phyloP scores from a whole-genome alignment of 2,113 vertebrate species.

The Meles meles region DNA sequence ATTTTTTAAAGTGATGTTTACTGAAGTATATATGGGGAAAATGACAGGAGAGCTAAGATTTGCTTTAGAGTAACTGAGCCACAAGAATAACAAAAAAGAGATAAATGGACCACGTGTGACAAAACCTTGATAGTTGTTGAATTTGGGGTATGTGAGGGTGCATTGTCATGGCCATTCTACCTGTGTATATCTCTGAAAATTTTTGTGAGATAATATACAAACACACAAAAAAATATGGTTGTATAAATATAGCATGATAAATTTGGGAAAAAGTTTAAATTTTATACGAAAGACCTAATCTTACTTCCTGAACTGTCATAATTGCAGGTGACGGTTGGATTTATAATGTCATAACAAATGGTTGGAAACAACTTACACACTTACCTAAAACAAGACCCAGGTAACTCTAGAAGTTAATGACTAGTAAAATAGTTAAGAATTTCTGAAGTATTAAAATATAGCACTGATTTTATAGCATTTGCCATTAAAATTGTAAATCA shows the following conservation, averaged over 20 bases:
- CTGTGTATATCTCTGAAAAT: neutral
- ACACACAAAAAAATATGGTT: neutral
- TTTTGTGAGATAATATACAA: neutral
- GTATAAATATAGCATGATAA: neutral
- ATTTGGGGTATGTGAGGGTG: neutral
- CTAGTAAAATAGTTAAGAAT: slow-evolving; percentile 21
- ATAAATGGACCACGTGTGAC: neutral
- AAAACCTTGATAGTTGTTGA: slow-evolving; percentile 2
- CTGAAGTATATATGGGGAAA: neutral
- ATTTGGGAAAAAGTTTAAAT: neutral
- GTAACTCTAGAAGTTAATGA: slow-evolving; percentile 74
- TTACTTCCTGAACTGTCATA: slow-evolving; percentile 43
- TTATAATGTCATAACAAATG: slow-evolving; percentile 86
- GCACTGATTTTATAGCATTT: neutral
- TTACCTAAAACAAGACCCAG: slow-evolving; percentile 91
- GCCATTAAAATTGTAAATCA: neutral
- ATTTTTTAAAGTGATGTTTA: neutral
- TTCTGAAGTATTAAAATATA: neutral
- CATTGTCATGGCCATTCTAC: neutral
- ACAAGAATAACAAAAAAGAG: neutral
- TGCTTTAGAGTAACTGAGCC: slow-evolving; percentile 20
- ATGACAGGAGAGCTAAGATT: neutral
- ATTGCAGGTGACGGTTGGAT: slow-evolving; percentile 92
- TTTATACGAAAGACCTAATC: neutral
- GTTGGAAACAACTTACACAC: slow-evolving; percentile 90